Evolutionary conservation across 2,888 invertebrate species (phyloP).

Genomic region (Watsonalla cultraria): DNA sequence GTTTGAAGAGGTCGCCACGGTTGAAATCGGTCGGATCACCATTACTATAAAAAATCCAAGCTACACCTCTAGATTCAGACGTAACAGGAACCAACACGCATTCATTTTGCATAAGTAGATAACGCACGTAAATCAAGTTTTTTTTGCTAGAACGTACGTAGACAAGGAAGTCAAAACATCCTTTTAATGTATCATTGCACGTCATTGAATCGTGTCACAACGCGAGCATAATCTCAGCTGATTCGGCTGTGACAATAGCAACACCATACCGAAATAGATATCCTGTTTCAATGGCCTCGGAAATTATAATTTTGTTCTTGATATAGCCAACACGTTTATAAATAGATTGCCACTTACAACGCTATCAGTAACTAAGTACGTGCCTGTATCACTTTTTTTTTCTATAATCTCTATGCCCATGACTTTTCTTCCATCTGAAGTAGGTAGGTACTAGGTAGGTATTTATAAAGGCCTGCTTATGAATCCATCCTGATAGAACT

Average conservation of each 20-base stretch:
- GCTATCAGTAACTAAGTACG: not conserved
- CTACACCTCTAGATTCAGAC: no score
- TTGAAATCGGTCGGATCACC: no score
- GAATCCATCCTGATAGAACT: no score
- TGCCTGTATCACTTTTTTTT: no score
- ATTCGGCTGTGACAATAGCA: constrained; percentile 1
- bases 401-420: no score
- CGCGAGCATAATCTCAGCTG: not conserved
- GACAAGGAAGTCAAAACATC: not conserved
- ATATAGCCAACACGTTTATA: constrained; percentile 5
- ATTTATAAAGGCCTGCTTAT: no score
- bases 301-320: constrained; percentile 4
- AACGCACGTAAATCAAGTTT: not conserved
- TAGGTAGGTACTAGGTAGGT: no score
- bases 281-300: constrained; percentile 4
- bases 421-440: no score
- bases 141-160: not conserved
- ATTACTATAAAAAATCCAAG: no score
- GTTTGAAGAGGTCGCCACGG: no score
- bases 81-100: no score
- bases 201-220: constrained; percentile 1
- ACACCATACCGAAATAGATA: constrained; percentile 7
- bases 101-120: no score
- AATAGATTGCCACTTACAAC: constrained; percentile 2
- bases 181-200: not conserved